Evolutionary conservation across 2,113 vertebrate genomes (phyloP).

Genomic region (Suricata suricatta): DNA sequence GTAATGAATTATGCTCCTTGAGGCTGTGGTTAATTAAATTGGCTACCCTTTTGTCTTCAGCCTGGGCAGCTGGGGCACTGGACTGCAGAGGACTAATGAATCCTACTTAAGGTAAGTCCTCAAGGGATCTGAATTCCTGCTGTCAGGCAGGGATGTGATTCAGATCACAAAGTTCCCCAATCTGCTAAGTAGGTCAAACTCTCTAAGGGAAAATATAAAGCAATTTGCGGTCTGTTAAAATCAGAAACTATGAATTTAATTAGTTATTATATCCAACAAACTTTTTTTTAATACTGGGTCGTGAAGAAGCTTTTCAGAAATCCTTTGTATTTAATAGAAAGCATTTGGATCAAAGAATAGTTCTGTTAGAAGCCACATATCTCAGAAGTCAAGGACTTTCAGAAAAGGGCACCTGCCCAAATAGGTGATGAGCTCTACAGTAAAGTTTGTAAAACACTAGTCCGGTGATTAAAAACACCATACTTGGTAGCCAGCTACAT

Average conservation of each 20-base stretch:
- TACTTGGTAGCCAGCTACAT: neutral
- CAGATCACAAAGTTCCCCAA: constrained; percentile 58
- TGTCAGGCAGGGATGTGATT: constrained; percentile 62
- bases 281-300: neutral
- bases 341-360: neutral
- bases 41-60: constrained; percentile 77
- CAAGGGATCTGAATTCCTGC: constrained; percentile 69
- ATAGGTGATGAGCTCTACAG: neutral
- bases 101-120: constrained; percentile 77
- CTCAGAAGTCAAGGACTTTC: neutral
- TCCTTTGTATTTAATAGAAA: constrained; percentile 25
- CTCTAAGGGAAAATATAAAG: constrained; percentile 47
- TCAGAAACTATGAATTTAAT: constrained; percentile 44
- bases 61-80: constrained; percentile 62
- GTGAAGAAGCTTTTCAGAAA: neutral
- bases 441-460: neutral
- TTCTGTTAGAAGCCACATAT: neutral
- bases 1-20: constrained; percentile 80
- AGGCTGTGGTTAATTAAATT: constrained; percentile 83
- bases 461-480: neutral
- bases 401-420: neutral
- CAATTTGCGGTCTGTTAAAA: constrained; percentile 44
- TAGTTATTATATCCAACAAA: constrained; percentile 9
- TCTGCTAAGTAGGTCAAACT: constrained; percentile 63
- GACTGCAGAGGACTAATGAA: constrained; percentile 67